A percentile compares a stretch with the other conserved stretches of the same genome.
These are phyloP conservation scores for Alauda arvensis DNA, from an alignment of 2,797 vertebrate genomes.

Conservation along the genomic window DNA sequence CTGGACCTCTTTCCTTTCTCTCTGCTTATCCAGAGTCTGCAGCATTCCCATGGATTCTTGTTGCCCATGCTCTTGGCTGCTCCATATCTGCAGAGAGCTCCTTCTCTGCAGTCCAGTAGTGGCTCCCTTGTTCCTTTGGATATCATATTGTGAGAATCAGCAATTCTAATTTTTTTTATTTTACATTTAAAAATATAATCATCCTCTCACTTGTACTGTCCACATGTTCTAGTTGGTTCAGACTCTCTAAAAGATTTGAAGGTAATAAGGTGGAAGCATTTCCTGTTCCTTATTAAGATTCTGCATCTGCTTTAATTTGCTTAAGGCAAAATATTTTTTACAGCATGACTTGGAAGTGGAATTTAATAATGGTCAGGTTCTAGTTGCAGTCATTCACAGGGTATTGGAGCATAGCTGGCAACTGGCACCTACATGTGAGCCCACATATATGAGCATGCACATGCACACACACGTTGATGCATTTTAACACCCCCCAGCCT, in stretches of 20 bases:
- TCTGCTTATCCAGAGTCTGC: neutral
- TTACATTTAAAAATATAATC: constrained; percentile 20
- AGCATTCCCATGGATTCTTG: neutral
- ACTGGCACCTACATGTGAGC: neutral
- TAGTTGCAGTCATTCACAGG: neutral
- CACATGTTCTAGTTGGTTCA: neutral
- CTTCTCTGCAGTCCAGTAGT: neutral
- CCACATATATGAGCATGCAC: neutral
- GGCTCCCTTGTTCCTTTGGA: neutral
- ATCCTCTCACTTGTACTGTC: neutral
- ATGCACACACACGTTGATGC: neutral
- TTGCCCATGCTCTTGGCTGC: neutral
- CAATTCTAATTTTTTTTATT: constrained; percentile 38
- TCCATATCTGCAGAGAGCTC: neutral
- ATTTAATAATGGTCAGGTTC: neutral
- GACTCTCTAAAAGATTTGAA: neutral
- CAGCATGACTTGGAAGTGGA: neutral
- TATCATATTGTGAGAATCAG: neutral
- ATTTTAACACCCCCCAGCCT: neutral
- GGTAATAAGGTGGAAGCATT: neutral
- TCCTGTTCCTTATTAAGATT: neutral
- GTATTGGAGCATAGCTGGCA: neutral
- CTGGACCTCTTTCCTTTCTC: neutral
- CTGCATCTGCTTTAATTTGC: constrained; percentile 28
- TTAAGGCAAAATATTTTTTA: constrained; percentile 32